phyloP scores from a whole-genome alignment of 2,113 vertebrate genomes.

The Antechinus stuartii region DNA sequence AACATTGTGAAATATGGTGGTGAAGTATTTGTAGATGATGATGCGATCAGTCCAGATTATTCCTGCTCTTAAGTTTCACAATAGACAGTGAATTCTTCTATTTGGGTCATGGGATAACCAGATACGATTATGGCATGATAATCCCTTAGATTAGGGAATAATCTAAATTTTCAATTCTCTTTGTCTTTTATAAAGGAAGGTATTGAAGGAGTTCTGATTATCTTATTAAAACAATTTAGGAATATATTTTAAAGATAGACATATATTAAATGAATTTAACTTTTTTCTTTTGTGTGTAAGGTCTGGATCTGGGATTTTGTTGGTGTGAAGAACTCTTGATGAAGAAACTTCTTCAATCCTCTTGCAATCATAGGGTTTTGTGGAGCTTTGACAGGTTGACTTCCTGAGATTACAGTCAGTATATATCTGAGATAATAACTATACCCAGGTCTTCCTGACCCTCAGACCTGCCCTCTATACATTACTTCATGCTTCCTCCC shows the following conservation, averaged over 20 bases:
- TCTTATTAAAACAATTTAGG: neutral
- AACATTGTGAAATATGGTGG: neutral
- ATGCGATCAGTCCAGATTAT: neutral
- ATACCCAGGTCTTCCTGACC: neutral
- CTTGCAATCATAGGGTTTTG: neutral
- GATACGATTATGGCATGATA: too few relatives aligned
- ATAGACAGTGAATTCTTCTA: neutral
- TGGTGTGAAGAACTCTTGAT: neutral
- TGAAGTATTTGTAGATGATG: neutral
- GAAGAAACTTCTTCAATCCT: neutral
- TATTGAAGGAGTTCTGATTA: neutral
- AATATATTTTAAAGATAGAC: neutral
- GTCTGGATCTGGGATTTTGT: neutral
- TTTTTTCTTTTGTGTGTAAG: neutral
- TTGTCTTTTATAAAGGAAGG: neutral
- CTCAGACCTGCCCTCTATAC: neutral
- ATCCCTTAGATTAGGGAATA: too few relatives aligned
- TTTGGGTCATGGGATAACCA: neutral
- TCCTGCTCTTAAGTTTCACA: neutral
- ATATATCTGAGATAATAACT: neutral
- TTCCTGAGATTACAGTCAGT: neutral
- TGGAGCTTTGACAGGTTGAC: neutral
- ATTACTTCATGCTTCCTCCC: neutral
- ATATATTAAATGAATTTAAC: neutral
- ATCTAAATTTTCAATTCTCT: neutral